Conservation (phyloP, 2,888 invertebrate genomes). For the Ophonus ardosiacus region DNA sequence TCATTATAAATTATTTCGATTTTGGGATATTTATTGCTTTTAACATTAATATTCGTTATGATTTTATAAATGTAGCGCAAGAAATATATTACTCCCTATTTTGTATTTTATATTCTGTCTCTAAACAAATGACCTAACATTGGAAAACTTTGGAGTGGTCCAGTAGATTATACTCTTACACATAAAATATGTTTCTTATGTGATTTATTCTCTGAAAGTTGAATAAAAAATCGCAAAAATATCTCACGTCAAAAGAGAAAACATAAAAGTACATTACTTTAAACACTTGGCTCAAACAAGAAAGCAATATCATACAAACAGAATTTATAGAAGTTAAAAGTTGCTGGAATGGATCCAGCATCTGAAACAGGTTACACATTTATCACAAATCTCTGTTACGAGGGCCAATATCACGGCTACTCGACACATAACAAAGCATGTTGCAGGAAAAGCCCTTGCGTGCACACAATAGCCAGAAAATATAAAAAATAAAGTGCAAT, state of each 20-base stretch:
- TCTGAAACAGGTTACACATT: conserved; percentile 52
- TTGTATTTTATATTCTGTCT: not conserved
- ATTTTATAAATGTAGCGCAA: not conserved
- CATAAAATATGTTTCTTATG: not conserved
- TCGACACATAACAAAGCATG: conserved; percentile 9
- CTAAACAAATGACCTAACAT: not conserved
- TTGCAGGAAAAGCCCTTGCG: not conserved
- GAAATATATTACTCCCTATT: conserved; percentile 2
- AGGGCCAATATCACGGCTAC: conserved; percentile 22
- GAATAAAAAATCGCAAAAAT: not conserved
- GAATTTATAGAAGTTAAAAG: conserved; percentile 47
- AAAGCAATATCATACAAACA: conserved; percentile 46
- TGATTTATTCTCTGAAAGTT: conserved; percentile 11
- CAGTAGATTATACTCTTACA: not conserved
- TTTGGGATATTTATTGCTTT: too few species aligned
- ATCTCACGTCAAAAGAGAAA: not conserved
- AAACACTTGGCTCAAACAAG: conserved; percentile 42
- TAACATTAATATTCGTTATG: not conserved
- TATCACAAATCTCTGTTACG: conserved; percentile 42
- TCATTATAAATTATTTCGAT: too few species aligned
- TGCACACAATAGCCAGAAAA: too few species aligned
- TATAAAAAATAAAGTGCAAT: conserved; percentile 4
- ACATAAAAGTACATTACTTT: conserved; percentile 3
- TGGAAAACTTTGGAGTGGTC: not conserved
- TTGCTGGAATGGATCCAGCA: conserved; percentile 47